Evolutionary conservation across 2,888 invertebrate species (phyloP), one percentile per base, ranked within the genome.

Genomic region (Caenorhabditis imperialis): DNA sequence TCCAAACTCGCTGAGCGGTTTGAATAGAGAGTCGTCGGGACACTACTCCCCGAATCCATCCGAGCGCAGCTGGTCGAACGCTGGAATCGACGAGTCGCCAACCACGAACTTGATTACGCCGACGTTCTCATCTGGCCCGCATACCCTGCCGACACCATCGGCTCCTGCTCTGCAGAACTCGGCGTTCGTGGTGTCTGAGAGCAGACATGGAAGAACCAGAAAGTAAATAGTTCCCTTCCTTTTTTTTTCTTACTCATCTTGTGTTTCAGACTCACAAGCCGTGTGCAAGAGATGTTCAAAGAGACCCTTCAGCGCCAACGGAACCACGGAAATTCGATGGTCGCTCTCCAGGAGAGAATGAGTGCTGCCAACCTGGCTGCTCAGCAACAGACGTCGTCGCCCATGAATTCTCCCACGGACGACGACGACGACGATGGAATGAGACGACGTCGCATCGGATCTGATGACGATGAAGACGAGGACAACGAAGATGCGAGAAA

Each of bases 251-350:
- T n/a, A n/a, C 2, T 50, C 18, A 38, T 22, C 14, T 20, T 8
- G n/a, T n/a, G n/a, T 67, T 71, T 30, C 54, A 85, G 84, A 51
- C 51, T 87, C 67, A 87, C 87, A 3, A 77, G 78, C 16, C 75
- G 83, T 6, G 86, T 87, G 1, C 82, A 85, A 51, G 86, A 87
- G 65, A 87, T 87, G 87, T 81, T 87, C 72, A 82, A 81, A 63
- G 81, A 81, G 38, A 77, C 80, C 1, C 74, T 83, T 20, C 77
- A 77, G 42, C 58, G 81, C 5, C 81, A 81, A 42, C 48, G 80
- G 18, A 61, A 73, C 23, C 75, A 78, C 33, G 65, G 67, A 30
- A 67, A 72, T 25, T 61, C 61, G 12, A 72, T 65, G 6, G 57
- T 65, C n/a, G 65, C 71, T 5, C 47, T 71, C 1, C 71, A 72